Evolutionary conservation across 2,888 invertebrate genomes (phyloP), one percentile per base, ranked within the genome.

Genomic region (Agrotis exclamationis): DNA sequence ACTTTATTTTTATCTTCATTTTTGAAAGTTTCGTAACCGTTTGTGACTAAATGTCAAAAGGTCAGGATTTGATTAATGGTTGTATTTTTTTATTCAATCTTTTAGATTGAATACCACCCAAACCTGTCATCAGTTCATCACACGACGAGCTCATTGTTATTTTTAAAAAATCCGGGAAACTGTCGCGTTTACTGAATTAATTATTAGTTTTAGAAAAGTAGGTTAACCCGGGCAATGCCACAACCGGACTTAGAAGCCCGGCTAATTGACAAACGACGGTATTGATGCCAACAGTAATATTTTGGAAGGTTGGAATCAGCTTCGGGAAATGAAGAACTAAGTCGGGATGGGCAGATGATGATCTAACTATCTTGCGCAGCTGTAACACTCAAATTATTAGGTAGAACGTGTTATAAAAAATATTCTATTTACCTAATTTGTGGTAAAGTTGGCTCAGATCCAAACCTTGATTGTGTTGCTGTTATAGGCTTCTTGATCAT

Each of bases 61-160:
- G 1, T 50, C 11, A 3, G 13, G 4, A 33, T 16, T 54, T 63
- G 18, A 73, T 39, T 14, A 63, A 39, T n/a, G 47, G 53, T 28
- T 33, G 4, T 50, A 56, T 64, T 73, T 54, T n/a, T 71, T 63
- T 24, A 54, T 5, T 73, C 28, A 44, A 64, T n/a, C n/a, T n/a
- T n/a, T n/a, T n/a, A 74, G 22, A 72, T 54, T 73, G 24, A 66
- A 57, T 58, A 39, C 45, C 51, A 57, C 22, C 56, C 16, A 58
- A 68, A 24, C 33, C 39, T 45, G 24, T 56, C 70, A 33, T 58
- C 57, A 28, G n/a, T n/a, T 56, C 70, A 33, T 39, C 39, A 39
- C 39, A 39, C 39, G 47, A 4, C 56, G 50, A 56, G 60, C 76
- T 70, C 50, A 56, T 74, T 70, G 45, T 60, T 56, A 76, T 74